These are phyloP conservation scores for Thaumetopoea pityocampa DNA, from an alignment of 1,140 invertebrate genomes.

Conservation along the genomic window DNA sequence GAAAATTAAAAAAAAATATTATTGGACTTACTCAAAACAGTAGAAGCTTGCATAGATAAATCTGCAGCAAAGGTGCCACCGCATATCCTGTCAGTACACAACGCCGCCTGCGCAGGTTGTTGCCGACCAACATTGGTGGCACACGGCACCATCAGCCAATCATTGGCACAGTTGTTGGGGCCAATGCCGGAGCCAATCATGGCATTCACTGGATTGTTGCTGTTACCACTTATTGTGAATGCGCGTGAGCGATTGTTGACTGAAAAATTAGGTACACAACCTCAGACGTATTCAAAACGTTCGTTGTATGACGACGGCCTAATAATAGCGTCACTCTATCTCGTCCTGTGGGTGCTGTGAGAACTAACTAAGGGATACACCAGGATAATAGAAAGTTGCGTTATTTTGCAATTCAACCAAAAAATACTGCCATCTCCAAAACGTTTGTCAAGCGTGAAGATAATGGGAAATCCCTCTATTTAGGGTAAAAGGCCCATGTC, in stretches of 20 bases:
- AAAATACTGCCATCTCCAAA: no score
- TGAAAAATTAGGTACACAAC: slow-evolving; percentile 41
- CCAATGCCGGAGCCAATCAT: slow-evolving; percentile 80
- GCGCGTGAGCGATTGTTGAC: slow-evolving; percentile 80
- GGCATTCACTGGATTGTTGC: slow-evolving; percentile 79
- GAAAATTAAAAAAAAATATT: no score
- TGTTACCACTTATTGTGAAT: slow-evolving; percentile 86
- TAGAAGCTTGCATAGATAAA: slow-evolving; percentile 74
- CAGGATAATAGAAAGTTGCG: no score
- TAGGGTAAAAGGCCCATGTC: no score
- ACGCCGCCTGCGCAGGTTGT: slow-evolving; percentile 68
- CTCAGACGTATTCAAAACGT: background rate
- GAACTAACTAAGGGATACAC: no score
- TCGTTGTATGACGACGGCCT: background rate
- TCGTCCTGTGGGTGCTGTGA: no score
- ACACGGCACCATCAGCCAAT: slow-evolving; percentile 88
- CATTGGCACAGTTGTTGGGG: slow-evolving; percentile 80
- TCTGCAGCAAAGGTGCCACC: slow-evolving; percentile 84
- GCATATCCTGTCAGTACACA: slow-evolving; percentile 84
- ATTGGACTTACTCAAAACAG: slow-evolving; percentile 83
- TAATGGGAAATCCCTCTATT: no score
- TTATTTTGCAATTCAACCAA: no score
- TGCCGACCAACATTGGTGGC: slow-evolving; percentile 80
- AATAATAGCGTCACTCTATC: no score
- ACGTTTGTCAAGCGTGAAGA: no score